Percentiles rank a stretch among this genome's conserved stretches.
Evolutionary conservation across 1,140 invertebrate species (phyloP).

Genomic region (Drosophila kohkoa): DNA sequence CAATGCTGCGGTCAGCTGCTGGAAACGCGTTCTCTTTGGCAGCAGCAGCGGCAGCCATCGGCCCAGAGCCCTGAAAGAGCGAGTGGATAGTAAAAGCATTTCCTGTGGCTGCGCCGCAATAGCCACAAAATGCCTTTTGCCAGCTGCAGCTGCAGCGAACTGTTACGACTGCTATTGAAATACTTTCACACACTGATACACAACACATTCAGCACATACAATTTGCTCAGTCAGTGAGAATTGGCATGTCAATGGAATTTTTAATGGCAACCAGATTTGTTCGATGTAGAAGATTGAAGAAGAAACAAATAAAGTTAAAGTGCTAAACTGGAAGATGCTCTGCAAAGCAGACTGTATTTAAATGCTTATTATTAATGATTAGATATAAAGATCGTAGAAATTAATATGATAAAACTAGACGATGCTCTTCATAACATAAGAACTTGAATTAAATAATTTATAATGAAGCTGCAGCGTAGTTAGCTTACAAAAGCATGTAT

Average conservation of each 20-base stretch:
- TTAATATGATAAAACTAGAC: too few species aligned
- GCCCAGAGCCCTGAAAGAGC: constrained; percentile 39
- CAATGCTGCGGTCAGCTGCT: constrained; percentile 67
- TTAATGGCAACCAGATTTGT: constrained; percentile 3
- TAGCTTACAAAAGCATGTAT: too few species aligned
- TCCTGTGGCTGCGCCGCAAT: constrained; percentile 58
- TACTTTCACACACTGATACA: constrained; percentile 32
- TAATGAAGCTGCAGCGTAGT: too few species aligned
- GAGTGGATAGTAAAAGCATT: constrained; percentile 64
- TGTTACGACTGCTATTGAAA: constrained; percentile 30
- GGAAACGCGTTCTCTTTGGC: neutral
- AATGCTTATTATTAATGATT: too few species aligned
- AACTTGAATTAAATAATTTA: too few species aligned
- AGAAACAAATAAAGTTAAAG: too few species aligned
- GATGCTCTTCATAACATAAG: too few species aligned
- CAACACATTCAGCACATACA: constrained; percentile 21
- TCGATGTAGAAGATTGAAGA: neutral
- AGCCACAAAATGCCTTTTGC: constrained; percentile 71
- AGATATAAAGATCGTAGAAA: too few species aligned
- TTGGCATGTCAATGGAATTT: constrained; percentile 17
- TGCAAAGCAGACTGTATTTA: too few species aligned
- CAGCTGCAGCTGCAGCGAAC: constrained; percentile 30
- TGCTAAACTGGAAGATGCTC: too few species aligned
- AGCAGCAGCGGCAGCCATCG: neutral
- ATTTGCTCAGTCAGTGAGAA: constrained; percentile 1